These are phyloP conservation scores for Molanna angustata DNA, from an alignment of 2,888 invertebrate species.

Conservation along the genomic window DNA sequence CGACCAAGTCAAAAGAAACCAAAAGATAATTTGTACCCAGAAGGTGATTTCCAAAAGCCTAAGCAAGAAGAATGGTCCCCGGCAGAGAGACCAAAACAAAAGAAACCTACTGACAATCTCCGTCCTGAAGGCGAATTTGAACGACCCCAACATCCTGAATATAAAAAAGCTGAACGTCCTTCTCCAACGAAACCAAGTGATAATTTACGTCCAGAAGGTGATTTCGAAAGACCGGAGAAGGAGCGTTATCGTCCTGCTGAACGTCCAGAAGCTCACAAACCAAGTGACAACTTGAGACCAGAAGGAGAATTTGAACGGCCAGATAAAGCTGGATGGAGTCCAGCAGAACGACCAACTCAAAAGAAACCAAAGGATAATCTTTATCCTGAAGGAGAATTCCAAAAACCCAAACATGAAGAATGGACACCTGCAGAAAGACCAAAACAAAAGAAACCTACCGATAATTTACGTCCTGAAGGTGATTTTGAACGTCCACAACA, in stretches of 20 bases:
- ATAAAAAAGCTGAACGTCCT: constrained; percentile 42
- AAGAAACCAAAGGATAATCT: constrained; percentile 40
- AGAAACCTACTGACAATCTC: constrained; percentile 47
- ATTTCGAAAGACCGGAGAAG: constrained; percentile 41
- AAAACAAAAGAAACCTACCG: constrained; percentile 38
- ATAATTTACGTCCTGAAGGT: constrained; percentile 58
- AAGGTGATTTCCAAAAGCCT: constrained; percentile 44
- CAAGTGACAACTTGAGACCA: constrained; percentile 40
- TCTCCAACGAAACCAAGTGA: constrained; percentile 42
- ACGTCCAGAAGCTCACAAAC: constrained; percentile 46
- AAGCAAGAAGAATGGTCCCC: constrained; percentile 16
- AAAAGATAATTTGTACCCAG: constrained; percentile 44
- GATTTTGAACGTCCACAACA: constrained; percentile 47
- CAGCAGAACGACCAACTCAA: constrained; percentile 44
- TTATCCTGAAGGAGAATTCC: constrained; percentile 39
- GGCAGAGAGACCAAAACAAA: constrained; percentile 37
- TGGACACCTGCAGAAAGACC: constrained; percentile 38
- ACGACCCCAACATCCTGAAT: constrained; percentile 42
- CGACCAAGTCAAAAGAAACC: constrained; percentile 39
- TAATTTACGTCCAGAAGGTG: constrained; percentile 42
- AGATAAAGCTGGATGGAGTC: constrained; percentile 37
- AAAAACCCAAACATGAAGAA: constrained; percentile 38
- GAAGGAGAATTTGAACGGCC: constrained; percentile 45
- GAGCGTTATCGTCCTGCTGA: constrained; percentile 41
- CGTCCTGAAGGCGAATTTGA: constrained; percentile 55